Conservation (phyloP, 2,888 invertebrate genomes). For the Daptonema setosum region DNA sequence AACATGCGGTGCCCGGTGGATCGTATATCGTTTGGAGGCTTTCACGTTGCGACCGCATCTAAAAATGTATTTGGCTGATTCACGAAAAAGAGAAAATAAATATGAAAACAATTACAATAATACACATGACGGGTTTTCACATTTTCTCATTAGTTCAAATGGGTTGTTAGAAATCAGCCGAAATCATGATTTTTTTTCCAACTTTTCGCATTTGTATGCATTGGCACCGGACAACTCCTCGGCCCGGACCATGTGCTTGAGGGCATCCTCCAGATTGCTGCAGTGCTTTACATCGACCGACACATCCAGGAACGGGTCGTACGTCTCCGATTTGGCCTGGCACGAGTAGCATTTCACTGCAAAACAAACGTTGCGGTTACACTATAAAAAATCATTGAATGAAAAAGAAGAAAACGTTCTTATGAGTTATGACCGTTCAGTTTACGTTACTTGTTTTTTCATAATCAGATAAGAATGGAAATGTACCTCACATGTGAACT, state of each 20-base stretch:
- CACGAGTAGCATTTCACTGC: constrained; percentile 71
- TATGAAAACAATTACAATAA: constrained; percentile 1
- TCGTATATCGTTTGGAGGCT: constrained; percentile 73
- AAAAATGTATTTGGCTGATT: constrained; percentile 4
- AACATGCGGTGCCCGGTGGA: constrained; percentile 74
- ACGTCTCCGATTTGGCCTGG: constrained; percentile 71
- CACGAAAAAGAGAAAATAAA: background rate
- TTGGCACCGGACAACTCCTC: constrained; percentile 68
- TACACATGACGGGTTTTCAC: too few relatives aligned
- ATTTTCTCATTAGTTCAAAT: too few relatives aligned
- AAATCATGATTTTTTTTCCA: too few relatives aligned
- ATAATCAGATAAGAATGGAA: too few relatives aligned
- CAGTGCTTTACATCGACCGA: constrained; percentile 53
- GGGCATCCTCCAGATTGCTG: constrained; percentile 57
- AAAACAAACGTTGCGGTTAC: too few relatives aligned
- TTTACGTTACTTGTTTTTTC: too few relatives aligned
- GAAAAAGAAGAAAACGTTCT: too few relatives aligned
- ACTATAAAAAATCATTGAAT: too few relatives aligned
- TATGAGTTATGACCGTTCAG: too few relatives aligned
- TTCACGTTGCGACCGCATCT: constrained; percentile 70
- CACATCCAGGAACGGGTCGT: constrained; percentile 84
- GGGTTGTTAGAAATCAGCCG: too few relatives aligned
- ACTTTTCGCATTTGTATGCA: constrained; percentile 60
- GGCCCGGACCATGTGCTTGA: constrained; percentile 65
- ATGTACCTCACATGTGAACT: too few relatives aligned